Conservation (phyloP, 2,113 vertebrate species). For the Oenanthe melanoleuca region DNA sequence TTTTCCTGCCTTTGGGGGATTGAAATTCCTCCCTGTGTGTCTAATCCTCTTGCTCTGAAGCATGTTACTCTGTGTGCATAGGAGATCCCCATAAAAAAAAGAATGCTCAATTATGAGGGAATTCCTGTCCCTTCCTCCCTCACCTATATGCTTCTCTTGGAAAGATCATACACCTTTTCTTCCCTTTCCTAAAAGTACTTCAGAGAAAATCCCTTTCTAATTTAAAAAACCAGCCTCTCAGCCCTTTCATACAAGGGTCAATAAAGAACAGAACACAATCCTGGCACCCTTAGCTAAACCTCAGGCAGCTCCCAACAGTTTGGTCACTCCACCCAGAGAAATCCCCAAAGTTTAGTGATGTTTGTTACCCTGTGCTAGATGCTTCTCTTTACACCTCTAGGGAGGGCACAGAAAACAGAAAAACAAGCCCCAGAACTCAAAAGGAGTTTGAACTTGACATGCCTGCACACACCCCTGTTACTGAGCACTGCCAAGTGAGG, state of each 20-base stretch:
- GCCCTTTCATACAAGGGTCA: background rate
- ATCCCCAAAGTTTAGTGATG: background rate
- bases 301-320: background rate
- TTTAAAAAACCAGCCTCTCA: background rate
- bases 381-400: background rate
- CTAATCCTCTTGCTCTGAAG: background rate
- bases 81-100: background rate
- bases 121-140: background rate
- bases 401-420: background rate
- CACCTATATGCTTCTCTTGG: background rate
- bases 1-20: background rate
- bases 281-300: background rate
- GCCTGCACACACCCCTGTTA: background rate
- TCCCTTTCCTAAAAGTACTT: background rate
- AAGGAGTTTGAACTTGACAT: background rate
- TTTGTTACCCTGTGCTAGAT: background rate
- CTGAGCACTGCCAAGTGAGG: background rate
- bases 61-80: background rate
- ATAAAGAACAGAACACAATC: background rate
- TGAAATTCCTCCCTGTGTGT: background rate
- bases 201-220: background rate
- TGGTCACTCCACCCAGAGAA: background rate
- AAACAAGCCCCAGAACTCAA: background rate
- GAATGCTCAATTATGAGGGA: background rate
- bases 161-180: background rate